Conservation (phyloP, 2,797 vertebrate genomes). For the Emys orbicularis region DNA sequence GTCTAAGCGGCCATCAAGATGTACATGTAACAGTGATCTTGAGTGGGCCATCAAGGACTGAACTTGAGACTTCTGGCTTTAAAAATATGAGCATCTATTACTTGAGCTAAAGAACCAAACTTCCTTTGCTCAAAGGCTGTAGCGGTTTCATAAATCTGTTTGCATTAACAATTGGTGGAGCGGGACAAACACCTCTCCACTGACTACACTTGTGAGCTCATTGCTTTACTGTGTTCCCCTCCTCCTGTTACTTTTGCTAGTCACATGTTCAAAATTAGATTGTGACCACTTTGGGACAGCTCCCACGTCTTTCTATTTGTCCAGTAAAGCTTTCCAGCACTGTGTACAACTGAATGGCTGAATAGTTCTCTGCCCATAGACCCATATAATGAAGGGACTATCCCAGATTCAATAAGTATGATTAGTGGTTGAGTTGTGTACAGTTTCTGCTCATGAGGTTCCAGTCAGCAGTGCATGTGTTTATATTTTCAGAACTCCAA, state of each 20-base stretch:
- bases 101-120: not conserved
- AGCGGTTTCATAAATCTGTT: not conserved
- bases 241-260: not conserved
- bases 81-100: not conserved
- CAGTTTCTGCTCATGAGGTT: not conserved
- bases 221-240: not conserved
- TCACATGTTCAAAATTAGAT: not conserved
- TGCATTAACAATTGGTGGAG: not conserved
- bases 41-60: not conserved
- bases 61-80: not conserved
- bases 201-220: not conserved
- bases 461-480: not conserved
- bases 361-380: too few species aligned
- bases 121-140: not conserved
- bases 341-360: too few species aligned
- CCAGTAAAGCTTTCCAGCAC: not conserved
- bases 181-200: not conserved
- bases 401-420: not conserved
- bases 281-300: not conserved
- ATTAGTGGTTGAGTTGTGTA: not conserved
- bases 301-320: not conserved
- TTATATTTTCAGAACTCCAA: not conserved
- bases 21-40: not conserved
- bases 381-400: too few species aligned
- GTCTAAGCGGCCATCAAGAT: not conserved